Evolutionary conservation across 2,888 invertebrate genomes (phyloP).

Genomic region (Hydrotaea diabolus): DNA sequence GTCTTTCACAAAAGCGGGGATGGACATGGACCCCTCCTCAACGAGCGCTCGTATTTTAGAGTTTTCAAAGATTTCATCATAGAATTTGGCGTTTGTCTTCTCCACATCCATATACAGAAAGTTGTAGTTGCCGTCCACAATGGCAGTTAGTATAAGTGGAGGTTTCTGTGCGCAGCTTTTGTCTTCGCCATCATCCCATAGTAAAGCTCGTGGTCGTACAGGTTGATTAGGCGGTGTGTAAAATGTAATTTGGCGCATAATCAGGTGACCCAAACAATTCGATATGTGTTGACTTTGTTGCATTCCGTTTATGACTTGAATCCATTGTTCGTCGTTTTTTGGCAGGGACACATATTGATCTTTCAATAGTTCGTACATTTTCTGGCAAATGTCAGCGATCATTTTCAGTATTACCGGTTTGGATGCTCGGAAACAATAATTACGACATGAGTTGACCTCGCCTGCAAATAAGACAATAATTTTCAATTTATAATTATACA

Average conservation of each 20-base stretch:
- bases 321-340: constrained; percentile 80
- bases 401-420: constrained; percentile 80
- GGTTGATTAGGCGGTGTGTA: constrained; percentile 69
- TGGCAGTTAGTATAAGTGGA: constrained; percentile 76
- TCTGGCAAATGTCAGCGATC: constrained; percentile 79
- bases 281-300: constrained; percentile 76
- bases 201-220: constrained; percentile 62
- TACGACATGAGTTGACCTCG: constrained; percentile 80
- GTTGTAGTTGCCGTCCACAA: constrained; percentile 77
- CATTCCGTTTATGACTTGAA: constrained; percentile 74
- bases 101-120: constrained; percentile 78
- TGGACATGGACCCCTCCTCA: constrained; percentile 62
- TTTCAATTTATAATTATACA: too few relatives aligned
- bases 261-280: constrained; percentile 77
- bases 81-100: constrained; percentile 72
- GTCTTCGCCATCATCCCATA: constrained; percentile 69
- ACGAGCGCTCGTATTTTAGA: constrained; percentile 75
- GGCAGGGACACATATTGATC: constrained; percentile 78
- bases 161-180: constrained; percentile 71
- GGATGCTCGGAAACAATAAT: constrained; percentile 80
- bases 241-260: constrained; percentile 78
- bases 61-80: constrained; percentile 76
- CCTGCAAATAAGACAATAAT: constrained; percentile 69
- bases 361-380: constrained; percentile 79
- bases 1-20: constrained; percentile 16